Evolutionary conservation across 2,888 invertebrate genomes (phyloP).

Genomic region (Hipparchia sbordonii): DNA sequence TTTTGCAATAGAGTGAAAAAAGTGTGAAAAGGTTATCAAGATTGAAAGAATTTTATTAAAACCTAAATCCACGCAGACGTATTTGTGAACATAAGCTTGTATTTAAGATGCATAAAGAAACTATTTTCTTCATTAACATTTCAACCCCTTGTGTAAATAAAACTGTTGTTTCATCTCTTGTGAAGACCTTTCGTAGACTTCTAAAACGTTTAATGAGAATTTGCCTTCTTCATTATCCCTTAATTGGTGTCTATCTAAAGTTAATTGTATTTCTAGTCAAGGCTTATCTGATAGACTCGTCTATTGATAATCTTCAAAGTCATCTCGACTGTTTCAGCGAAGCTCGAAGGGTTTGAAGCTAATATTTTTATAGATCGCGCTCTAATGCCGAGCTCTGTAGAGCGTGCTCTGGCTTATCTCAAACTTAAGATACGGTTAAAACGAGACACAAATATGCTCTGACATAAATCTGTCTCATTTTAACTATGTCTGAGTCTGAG

Average conservation of each 20-base stretch:
- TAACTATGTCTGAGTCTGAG: no score
- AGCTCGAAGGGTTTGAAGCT: no score
- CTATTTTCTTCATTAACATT: conserved; percentile 13
- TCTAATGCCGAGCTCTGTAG: no score
- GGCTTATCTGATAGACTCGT: conserved; percentile 12
- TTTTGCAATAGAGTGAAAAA: no score
- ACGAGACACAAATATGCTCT: no score
- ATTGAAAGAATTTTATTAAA: no score
- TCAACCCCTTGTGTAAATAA: conserved; percentile 14
- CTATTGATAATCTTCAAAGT: conserved; percentile 15
- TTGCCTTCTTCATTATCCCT: conserved; percentile 17
- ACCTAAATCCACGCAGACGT: neutral
- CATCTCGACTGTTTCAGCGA: conserved; percentile 6
- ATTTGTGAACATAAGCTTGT: no score
- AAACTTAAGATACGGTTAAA: no score
- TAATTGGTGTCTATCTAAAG: conserved; percentile 23
- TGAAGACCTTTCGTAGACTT: conserved; percentile 8
- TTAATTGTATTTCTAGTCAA: conserved; percentile 22
- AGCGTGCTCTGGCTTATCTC: no score
- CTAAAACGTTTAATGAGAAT: conserved; percentile 20
- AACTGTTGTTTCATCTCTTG: conserved; percentile 17
- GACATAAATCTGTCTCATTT: no score
- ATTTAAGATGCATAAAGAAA: neutral
- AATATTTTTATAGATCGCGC: no score
- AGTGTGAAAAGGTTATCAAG: no score